phyloP scores from a whole-genome alignment of 2,888 invertebrate genomes.

The Parnassius smintheus region DNA sequence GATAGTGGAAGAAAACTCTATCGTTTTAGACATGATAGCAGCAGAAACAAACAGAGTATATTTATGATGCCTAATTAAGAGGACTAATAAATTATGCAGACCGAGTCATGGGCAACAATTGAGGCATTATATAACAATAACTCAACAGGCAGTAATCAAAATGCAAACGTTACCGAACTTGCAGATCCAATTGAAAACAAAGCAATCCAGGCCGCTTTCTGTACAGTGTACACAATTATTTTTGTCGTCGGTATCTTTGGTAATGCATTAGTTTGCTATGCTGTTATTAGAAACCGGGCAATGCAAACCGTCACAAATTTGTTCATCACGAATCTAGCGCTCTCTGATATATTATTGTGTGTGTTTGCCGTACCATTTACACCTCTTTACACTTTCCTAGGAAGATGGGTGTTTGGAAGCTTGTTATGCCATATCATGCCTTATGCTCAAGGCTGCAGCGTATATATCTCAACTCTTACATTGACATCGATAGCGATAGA shows the following conservation, averaged over 20 bases:
- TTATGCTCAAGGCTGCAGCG: constrained; percentile 92
- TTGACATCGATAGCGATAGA: constrained; percentile 96
- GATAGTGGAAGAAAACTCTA: not conserved
- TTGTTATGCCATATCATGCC: constrained; percentile 92
- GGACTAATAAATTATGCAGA: constrained; percentile 62
- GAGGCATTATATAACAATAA: constrained; percentile 50
- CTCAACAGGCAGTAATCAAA: constrained; percentile 41
- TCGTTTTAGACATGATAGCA: constrained; percentile 46
- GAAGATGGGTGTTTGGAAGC: constrained; percentile 92
- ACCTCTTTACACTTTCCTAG: constrained; percentile 91
- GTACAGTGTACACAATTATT: constrained; percentile 87
- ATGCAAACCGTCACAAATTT: constrained; percentile 97
- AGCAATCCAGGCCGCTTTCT: constrained; percentile 87
- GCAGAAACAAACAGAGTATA: constrained; percentile 51
- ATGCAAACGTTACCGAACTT: constrained; percentile 44
- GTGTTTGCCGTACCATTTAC: constrained; percentile 94
- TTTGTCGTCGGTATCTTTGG: constrained; percentile 91
- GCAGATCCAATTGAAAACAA: constrained; percentile 83
- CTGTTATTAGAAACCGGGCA: constrained; percentile 90
- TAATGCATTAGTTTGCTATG: constrained; percentile 92
- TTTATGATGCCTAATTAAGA: constrained; percentile 68
- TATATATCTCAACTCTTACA: constrained; percentile 94
- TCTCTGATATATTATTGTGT: constrained; percentile 93
- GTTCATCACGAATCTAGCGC: constrained; percentile 94
- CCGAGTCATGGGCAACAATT: constrained; percentile 58